Base-by-base conservation (phyloP, 2,888 invertebrate genomes). In the Calliphora vomitoria region DNA sequence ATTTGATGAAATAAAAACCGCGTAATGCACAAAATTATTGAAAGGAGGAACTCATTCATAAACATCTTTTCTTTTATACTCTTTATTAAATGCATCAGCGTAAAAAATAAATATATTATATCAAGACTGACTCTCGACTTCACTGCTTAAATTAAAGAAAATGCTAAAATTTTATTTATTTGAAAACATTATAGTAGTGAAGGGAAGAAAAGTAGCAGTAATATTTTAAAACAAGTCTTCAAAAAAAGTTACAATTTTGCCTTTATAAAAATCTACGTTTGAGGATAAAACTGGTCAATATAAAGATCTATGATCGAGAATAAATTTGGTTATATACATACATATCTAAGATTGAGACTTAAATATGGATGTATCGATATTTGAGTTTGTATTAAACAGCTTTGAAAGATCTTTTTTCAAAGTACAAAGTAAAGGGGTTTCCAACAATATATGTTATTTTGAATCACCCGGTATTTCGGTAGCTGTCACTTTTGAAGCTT, bases 1-100 rank as follows among this genome's bases (percentile, higher is more conserved):
- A 81, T 85, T 81, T 81, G 85, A 85, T 85, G 75, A 85, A 83
- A 85, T 81, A 81, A 85, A 85, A 85, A 85, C 85, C 85, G 85
- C 85, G 80, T 85, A 85, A 85, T 85, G 74, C 85, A 85, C 80
- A 80, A 80, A 82, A 85, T 85, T 85, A 85, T 80, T 69, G 60
- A 85, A 85, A 76, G 75, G 69, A 76, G 44, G 62, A 83, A 83
- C 78, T 78, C 78, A 83, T 83, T 83, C 83, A 85, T 85, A 80
- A 85, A 85, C 72, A 80, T 74, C 68, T 68, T 79, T 85, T 79
- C 79, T 81, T 81, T 82, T 68, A 58, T 76, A 15, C 38, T 76
- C 25, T 64, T 50, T 69, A 68, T 44, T 80, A 68, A 78, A 83
- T 83, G 83, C 83, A 83, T 64, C 78, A 71, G 50, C 41, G 20